Conservation (phyloP, 2,113 vertebrate species). For the Oenanthe oenanthe region DNA sequence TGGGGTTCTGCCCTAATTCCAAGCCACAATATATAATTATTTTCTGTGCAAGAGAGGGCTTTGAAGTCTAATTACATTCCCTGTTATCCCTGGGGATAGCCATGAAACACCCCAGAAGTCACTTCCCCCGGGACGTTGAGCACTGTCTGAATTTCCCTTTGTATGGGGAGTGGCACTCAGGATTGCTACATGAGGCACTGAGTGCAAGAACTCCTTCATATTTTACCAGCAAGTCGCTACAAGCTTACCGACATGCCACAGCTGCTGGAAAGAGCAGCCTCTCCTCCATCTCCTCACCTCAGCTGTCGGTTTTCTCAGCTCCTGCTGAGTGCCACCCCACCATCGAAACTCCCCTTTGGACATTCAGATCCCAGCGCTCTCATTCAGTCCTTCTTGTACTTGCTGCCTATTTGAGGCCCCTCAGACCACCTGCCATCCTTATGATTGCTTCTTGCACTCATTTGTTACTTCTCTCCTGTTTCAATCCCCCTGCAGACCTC, state of each 20-base stretch:
- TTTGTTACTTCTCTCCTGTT: not conserved
- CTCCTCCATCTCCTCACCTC: not conserved
- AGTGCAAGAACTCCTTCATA: not conserved
- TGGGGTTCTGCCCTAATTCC: not conserved
- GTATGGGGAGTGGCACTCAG: not conserved
- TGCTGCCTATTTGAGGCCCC: not conserved
- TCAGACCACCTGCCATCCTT: not conserved
- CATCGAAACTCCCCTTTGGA: not conserved
- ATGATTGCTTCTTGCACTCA: not conserved
- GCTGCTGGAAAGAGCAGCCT: not conserved
- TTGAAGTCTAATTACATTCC: not conserved
- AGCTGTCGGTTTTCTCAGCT: not conserved
- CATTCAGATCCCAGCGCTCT: not conserved
- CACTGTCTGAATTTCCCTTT: not conserved
- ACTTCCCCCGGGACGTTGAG: not conserved
- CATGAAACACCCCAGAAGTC: not conserved
- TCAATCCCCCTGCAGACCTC: not conserved
- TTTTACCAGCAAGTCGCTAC: conserved; percentile 34
- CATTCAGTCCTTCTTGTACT: not conserved
- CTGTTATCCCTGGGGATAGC: not conserved
- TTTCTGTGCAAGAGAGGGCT: not conserved
- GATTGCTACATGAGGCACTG: not conserved
- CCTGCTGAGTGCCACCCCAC: not conserved
- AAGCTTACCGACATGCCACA: not conserved
- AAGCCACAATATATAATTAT: not conserved